These are phyloP conservation scores for Parazoanthus swiftii DNA, from an alignment of 92 coral and sea anemone species.

Conservation along the genomic window DNA sequence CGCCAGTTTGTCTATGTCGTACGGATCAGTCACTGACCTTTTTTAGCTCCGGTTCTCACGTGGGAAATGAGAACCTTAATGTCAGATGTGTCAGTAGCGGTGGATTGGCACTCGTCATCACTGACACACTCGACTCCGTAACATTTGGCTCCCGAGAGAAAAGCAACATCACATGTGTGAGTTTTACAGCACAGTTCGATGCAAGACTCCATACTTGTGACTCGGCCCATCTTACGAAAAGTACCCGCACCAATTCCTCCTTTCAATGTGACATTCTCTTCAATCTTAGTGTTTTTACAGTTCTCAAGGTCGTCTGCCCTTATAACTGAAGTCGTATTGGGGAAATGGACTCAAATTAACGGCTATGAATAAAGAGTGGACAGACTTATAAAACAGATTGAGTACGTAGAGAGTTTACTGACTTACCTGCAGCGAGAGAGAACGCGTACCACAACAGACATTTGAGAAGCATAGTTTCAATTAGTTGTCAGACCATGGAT, in stretches of 20 bases:
- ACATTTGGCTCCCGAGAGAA: slow-evolving; percentile 93
- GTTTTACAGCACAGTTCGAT: slow-evolving; percentile 97
- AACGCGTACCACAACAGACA: slow-evolving; percentile 44
- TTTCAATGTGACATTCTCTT: slow-evolving; percentile 93
- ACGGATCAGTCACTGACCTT: slow-evolving; percentile 69
- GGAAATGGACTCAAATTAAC: slow-evolving; percentile 23
- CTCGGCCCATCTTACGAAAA: slow-evolving; percentile 92
- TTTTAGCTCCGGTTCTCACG: slow-evolving; percentile 89
- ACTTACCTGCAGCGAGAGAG: slow-evolving; percentile 30
- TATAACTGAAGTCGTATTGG: slow-evolving; percentile 23
- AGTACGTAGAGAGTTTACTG: not conserved
- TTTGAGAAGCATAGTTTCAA: slow-evolving; percentile 36
- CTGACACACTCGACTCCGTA: slow-evolving; percentile 99
- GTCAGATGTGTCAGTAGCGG: slow-evolving; percentile 98
- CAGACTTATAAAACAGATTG: not conserved
- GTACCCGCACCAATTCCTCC: slow-evolving; percentile 99
- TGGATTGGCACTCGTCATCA: slow-evolving; percentile 96
- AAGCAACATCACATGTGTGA: slow-evolving; percentile 94
- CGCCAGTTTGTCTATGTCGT: not conserved
- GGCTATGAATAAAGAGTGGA: not conserved
- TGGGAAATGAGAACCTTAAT: slow-evolving; percentile 96
- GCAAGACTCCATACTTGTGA: slow-evolving; percentile 95
- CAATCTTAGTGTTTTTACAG: slow-evolving; percentile 92
- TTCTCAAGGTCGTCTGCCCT: slow-evolving; percentile 69
- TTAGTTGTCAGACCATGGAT: slow-evolving; percentile 13